Percentiles rank a stretch among this genome's conserved stretches.
These are phyloP conservation scores for Neopelma chrysocephalum DNA, from an alignment of 2,797 vertebrate species.

Conservation along the genomic window DNA sequence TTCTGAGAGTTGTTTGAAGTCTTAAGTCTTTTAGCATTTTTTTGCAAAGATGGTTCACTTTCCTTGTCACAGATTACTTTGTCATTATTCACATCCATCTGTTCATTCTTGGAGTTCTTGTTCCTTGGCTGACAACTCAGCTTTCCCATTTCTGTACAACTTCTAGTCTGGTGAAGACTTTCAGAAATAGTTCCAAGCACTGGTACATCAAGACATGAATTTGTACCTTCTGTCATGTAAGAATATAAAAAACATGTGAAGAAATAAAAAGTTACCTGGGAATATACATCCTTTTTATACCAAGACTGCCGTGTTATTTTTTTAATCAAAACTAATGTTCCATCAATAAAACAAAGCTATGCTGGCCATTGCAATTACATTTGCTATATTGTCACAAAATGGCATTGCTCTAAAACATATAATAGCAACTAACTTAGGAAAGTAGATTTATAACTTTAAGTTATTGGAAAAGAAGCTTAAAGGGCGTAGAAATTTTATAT, in stretches of 20 bases:
- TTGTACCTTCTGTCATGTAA: constrained; percentile 69
- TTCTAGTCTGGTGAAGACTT: constrained; percentile 77
- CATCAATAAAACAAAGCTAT: neutral
- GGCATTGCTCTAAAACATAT: neutral
- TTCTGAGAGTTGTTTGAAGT: constrained; percentile 38
- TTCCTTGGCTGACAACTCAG: constrained; percentile 69
- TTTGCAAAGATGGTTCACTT: constrained; percentile 81
- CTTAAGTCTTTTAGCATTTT: constrained; percentile 65
- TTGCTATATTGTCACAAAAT: neutral
- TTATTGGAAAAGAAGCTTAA: neutral
- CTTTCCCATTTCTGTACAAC: constrained; percentile 66
- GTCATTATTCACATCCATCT: constrained; percentile 77
- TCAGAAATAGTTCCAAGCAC: constrained; percentile 75
- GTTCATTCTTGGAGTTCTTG: constrained; percentile 84
- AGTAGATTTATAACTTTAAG: neutral
- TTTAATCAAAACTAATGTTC: neutral
- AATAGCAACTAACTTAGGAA: neutral
- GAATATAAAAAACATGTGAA: constrained; percentile 60
- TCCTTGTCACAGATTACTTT: constrained; percentile 71
- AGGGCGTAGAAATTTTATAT: neutral
- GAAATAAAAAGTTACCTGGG: constrained; percentile 52
- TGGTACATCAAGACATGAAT: constrained; percentile 66
- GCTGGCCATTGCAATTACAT: neutral
- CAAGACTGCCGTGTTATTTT: neutral
- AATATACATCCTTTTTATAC: neutral